phyloP scores from a whole-genome alignment of 2,797 vertebrate genomes.

The Eupleurogrammus muticus region DNA sequence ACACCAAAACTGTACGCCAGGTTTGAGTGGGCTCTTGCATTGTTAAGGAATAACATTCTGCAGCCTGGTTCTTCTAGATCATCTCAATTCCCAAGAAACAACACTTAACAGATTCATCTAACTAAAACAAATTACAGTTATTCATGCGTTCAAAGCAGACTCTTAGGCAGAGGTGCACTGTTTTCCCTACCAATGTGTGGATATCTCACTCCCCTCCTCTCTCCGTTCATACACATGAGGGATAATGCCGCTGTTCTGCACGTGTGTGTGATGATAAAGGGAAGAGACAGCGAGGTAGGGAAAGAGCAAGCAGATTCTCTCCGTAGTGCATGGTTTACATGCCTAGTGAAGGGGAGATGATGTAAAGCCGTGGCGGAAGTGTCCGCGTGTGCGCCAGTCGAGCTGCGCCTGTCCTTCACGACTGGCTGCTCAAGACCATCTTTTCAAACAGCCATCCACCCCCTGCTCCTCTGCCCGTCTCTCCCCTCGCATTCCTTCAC shows the following conservation, averaged over 20 bases:
- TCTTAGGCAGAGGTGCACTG: conserved; percentile 10
- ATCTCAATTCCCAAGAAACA: conserved; percentile 23
- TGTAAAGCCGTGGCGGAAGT: conserved; percentile 88
- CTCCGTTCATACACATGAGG: conserved; percentile 64
- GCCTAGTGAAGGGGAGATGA: conserved; percentile 94
- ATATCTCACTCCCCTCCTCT: conserved; percentile 24
- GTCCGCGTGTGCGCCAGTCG: conserved; percentile 90
- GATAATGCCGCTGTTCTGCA: conserved; percentile 80
- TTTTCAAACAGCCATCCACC: conserved; percentile 72
- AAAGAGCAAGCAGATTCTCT: conserved; percentile 59
- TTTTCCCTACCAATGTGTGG: conserved; percentile 23
- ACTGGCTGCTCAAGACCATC: conserved; percentile 88
- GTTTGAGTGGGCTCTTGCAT: conserved; percentile 19
- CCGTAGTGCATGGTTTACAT: conserved; percentile 76
- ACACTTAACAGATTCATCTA: conserved; percentile 26
- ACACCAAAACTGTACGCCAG: not conserved
- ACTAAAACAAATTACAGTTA: conserved; percentile 19
- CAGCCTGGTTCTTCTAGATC: conserved; percentile 16
- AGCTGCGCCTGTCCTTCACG: conserved; percentile 91
- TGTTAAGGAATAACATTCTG: conserved; percentile 45
- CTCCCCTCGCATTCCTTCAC: conserved; percentile 52
- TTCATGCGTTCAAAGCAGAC: conserved; percentile 25
- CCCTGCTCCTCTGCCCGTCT: conserved; percentile 55
- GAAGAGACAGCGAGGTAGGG: conserved; percentile 71
- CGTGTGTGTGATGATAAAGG: conserved; percentile 78